Evolutionary conservation across 2,797 vertebrate species (phyloP), one percentile per base, ranked within the genome.

Genomic region (Benthosema pterotum): DNA sequence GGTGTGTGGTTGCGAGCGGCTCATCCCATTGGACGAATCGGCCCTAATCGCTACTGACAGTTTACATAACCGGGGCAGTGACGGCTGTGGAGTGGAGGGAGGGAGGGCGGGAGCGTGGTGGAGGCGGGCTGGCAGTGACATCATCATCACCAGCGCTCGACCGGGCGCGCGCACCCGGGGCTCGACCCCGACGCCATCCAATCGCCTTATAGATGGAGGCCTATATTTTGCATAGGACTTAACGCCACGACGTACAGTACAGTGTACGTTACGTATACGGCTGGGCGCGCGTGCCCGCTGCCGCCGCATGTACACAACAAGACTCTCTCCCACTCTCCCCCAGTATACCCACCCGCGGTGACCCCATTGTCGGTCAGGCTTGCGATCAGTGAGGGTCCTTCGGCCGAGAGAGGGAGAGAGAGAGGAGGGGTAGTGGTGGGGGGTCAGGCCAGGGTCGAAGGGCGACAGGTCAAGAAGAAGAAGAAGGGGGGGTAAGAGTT

Each of bases 31-130:
- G 91, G 91, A 68, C 5, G 43, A 52, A 64, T 79, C 69, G 38
- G 38, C 5, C 18, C 8, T 89, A 83, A 90, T 90, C 83, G 64
- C 65, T 28, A 6, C 57, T 78, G 83, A 70, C 77, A 58, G 84
- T 90, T 92, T 91, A 91, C 81, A 69, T 90, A 92, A 92, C 77
- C 52, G 61, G 68, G 74, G 9, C 11, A 38, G 32, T 38, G 32
- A 11, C 3, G 22, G 22, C 5, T 3, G 28, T 11, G 32, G 32
- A 0, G 32, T 7, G 1, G 32, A 9, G 1, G 8, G 32, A 2
- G n/a, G 8, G 76, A 69, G 65, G 75, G 81, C 74, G 69, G 80
- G 83, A 52, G 5, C 22, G 77, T n/a, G n/a, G n/a, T n/a, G n/a
- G n/a, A n/a, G n/a, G n/a, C n/a, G n/a, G n/a, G n/a, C 70, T 74